These are phyloP conservation scores for Macrocentrus cingulum DNA, from an alignment of 1,140 invertebrate species.

Conservation along the genomic window DNA sequence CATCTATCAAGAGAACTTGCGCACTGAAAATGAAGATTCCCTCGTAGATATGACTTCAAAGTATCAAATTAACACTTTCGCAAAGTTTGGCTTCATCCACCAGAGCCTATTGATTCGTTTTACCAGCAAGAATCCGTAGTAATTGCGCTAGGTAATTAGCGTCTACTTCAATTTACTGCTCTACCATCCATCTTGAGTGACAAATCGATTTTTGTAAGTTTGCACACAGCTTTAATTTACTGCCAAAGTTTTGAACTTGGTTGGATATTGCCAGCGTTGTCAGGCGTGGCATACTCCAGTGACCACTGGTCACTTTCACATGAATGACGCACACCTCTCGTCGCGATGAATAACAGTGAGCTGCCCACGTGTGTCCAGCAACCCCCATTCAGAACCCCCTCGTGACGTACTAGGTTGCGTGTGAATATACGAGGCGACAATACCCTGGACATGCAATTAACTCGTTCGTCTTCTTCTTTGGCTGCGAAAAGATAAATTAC, in stretches of 20 bases:
- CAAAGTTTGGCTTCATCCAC: not conserved
- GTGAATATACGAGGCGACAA: too few relatives aligned
- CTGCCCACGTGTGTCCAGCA: slow-evolving; percentile 15
- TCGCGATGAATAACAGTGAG: slow-evolving; percentile 5
- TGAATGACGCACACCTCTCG: slow-evolving; percentile 31
- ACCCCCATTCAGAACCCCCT: slow-evolving; percentile 27
- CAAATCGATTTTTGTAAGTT: too few relatives aligned
- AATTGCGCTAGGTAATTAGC: not conserved
- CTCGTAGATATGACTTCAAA: too few relatives aligned
- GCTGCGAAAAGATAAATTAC: too few relatives aligned
- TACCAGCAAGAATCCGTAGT: slow-evolving; percentile 13
- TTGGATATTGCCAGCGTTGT: too few relatives aligned
- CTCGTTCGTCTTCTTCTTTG: too few relatives aligned
- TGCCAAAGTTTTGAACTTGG: not conserved
- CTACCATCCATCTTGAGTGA: not conserved
- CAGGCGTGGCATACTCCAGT: not conserved
- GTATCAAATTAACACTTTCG: slow-evolving; percentile 1
- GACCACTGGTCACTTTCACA: slow-evolving; percentile 34
- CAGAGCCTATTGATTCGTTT: slow-evolving; percentile 34
- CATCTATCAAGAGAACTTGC: too few relatives aligned
- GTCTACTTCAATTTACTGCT: not conserved
- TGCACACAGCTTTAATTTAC: not conserved
- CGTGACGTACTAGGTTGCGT: too few relatives aligned
- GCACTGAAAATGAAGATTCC: too few relatives aligned
- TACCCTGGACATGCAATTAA: too few relatives aligned